phyloP scores from a whole-genome alignment of 2,113 vertebrate species.

The Corythornis madagascariensis region DNA sequence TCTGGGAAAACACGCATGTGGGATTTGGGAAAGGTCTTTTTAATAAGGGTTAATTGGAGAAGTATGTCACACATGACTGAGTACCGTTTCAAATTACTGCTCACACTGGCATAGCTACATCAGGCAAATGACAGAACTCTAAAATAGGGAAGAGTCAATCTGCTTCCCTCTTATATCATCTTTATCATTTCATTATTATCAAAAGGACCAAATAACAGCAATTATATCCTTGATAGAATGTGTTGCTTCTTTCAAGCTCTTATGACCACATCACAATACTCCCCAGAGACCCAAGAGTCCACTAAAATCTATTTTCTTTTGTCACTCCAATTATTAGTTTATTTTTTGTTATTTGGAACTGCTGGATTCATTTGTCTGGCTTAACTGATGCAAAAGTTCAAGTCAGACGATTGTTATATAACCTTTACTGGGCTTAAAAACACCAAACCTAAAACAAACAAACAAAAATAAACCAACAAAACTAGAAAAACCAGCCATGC shows the following conservation, averaged over 20 bases:
- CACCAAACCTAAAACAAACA: too few species aligned
- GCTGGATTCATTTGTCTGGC: not conserved
- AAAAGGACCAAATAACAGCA: not conserved
- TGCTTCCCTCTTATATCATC: not conserved
- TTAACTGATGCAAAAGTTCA: not conserved
- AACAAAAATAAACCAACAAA: not conserved
- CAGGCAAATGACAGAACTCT: constrained; percentile 40
- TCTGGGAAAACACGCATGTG: not conserved
- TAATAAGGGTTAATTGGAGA: constrained; percentile 64
- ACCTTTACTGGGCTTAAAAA: not conserved
- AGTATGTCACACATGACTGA: constrained; percentile 52
- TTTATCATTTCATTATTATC: not conserved
- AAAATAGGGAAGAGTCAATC: not conserved
- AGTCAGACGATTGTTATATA: not conserved
- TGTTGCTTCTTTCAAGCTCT: not conserved
- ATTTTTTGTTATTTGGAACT: not conserved
- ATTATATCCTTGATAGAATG: not conserved
- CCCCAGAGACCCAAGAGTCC: not conserved
- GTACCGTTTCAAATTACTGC: constrained; percentile 49
- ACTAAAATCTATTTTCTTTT: not conserved
- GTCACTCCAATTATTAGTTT: not conserved
- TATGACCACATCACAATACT: not conserved
- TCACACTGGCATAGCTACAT: constrained; percentile 17
- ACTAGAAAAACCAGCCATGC: not conserved
- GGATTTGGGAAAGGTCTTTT: constrained; percentile 56